Evolutionary conservation across 1,140 invertebrate genomes (phyloP), one percentile per base, ranked within the genome.

Genomic region (Megalonaias nervosa): DNA sequence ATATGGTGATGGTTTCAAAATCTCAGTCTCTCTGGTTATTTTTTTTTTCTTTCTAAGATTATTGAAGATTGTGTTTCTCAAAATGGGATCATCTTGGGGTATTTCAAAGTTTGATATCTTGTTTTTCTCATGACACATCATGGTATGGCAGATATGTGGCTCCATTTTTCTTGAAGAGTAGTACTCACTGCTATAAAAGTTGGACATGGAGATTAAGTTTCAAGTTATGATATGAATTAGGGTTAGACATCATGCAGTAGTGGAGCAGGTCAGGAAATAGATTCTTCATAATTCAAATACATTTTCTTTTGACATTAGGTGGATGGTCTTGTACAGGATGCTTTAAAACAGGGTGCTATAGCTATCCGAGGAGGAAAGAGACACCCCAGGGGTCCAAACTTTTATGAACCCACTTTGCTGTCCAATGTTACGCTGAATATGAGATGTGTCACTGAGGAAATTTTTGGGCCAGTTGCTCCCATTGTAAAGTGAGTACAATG

Each of bases 401-500:
- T 97, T 90, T 99, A 95, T 92, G 94, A 97, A 81, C 98, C 98
- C 21, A 99, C 98, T 1, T 88, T 99, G 21, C 86, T 99, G 5
- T 94, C 95, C 2, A 92, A 95, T 90, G 94, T 99, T 5, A 95
- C 93, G 19, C 85, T 92, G 26, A 91, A 95, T 55, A 99, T 99
- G 95, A 89, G 93, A 72, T 94, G 98, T 73, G 96, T 95, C 83
- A 90, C 92, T 13, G 96, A 98, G 86, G 98, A 99, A 93, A 96
- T 99, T 74, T 99, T 99, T 92, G 98, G 98, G 0, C 98, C 98
- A 0, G 94, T 99, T 17, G 95, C 95, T 74, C 93, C 95, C 13
- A 93, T 98, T 82, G 93, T 96, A 72, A 96, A 95, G 91, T 94
- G 90, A 90, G 84, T 82, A 38, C 16, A 48, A 48, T 48, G 38